Evolutionary conservation across 2,888 invertebrate genomes (phyloP).

Genomic region (Aporophyla lueneburgensis): DNA sequence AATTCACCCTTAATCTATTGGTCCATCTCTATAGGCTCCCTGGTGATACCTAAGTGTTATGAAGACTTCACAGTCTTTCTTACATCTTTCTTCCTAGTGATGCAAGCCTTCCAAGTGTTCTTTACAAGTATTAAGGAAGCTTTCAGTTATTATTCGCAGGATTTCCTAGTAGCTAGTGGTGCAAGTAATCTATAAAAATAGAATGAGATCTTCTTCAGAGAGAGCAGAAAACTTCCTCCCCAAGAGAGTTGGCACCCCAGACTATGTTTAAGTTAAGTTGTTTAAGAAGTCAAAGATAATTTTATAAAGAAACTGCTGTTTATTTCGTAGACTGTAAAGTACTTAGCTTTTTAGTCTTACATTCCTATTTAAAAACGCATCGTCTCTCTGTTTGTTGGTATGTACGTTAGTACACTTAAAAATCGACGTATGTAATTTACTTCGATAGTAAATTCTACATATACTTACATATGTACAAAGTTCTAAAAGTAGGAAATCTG

Average conservation of each 20-base stretch:
- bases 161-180: background rate
- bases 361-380: background rate
- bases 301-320: slow-evolving; percentile 6
- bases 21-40: background rate
- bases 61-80: background rate
- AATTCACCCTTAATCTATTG: background rate
- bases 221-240: background rate
- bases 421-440: background rate
- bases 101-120: no score
- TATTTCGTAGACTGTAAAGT: background rate
- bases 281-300: background rate
- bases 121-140: background rate
- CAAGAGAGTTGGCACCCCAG: background rate
- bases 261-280: slow-evolving; percentile 9
- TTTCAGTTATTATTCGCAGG: slow-evolving; percentile 6
- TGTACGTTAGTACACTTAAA: background rate
- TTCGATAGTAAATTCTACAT: background rate
- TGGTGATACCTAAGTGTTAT: background rate
- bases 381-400: background rate
- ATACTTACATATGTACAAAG: background rate
- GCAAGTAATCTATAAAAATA: slow-evolving; percentile 8
- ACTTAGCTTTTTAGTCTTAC: background rate
- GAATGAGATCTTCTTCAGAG: background rate
- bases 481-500: background rate
- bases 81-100: background rate